These are phyloP conservation scores for Syngnathus floridae DNA, from an alignment of 2,113 vertebrate genomes.

Conservation along the genomic window DNA sequence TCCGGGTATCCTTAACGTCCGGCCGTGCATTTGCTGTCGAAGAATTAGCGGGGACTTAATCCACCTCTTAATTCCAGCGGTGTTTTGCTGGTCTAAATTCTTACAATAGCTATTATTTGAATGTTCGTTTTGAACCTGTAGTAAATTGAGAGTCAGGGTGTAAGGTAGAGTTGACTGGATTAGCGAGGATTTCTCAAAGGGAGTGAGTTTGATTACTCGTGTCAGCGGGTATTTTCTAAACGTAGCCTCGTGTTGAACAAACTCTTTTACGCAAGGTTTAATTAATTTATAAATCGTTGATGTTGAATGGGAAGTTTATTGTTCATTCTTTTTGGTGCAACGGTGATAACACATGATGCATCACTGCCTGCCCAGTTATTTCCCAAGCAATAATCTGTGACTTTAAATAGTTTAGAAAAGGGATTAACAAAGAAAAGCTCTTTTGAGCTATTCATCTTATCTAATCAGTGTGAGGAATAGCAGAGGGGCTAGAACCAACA, in stretches of 20 bases:
- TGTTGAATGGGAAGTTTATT: no score
- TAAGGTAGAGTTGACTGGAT: conserved; percentile 4
- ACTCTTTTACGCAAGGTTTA: no score
- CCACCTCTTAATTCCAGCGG: no score
- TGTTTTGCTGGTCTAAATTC: no score
- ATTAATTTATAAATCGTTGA: no score
- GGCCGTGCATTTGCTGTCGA: not conserved
- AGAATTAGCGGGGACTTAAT: not conserved
- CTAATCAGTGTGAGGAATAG: conserved; percentile 8
- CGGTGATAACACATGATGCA: no score
- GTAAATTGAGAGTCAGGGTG: not conserved
- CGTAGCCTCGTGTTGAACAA: no score
- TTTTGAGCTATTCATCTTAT: conserved; percentile 47
- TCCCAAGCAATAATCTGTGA: conserved; percentile 38
- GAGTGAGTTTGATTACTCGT: conserved; percentile 12
- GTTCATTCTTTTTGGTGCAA: no score
- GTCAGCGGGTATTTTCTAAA: conserved; percentile 1
- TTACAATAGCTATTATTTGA: no score
- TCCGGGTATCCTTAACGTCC: not conserved
- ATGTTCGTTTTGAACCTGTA: not conserved
- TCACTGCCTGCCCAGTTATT: conserved; percentile 5
- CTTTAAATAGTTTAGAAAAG: conserved; percentile 45
- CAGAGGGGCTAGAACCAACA: not conserved
- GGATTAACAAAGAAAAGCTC: conserved; percentile 48
- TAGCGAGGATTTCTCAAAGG: conserved; percentile 18